Evolutionary conservation across 1,140 invertebrate genomes (phyloP).

Genomic region (Drosophila yakuba): DNA sequence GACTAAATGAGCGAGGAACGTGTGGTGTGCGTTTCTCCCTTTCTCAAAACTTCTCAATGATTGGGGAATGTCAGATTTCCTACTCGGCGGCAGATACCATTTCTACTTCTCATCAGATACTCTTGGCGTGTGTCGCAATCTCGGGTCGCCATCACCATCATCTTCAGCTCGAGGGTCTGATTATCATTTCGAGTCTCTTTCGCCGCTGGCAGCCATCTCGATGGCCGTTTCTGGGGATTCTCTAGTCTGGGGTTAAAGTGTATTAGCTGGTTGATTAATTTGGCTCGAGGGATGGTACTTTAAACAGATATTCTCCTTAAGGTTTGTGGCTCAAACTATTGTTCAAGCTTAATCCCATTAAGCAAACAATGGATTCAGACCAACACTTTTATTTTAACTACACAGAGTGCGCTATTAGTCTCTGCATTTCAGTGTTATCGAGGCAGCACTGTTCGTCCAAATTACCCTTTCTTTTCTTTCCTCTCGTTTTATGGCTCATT

Average conservation of each 20-base stretch:
- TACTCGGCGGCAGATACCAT: slow-evolving; percentile 16
- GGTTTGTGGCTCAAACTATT: background rate
- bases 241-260: background rate
- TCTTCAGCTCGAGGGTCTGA: slow-evolving; percentile 26
- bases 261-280: background rate
- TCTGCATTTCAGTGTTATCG: slow-evolving; percentile 3
- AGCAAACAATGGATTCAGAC: slow-evolving; percentile 11
- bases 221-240: slow-evolving; percentile 20
- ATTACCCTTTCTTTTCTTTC: slow-evolving; percentile 56
- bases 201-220: slow-evolving; percentile 46
- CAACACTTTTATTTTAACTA: slow-evolving; percentile 1
- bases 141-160: slow-evolving; percentile 51
- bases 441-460: slow-evolving; percentile 28
- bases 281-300: background rate
- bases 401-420: background rate
- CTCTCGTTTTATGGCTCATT: slow-evolving; percentile 48
- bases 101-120: slow-evolving; percentile 6
- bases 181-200: slow-evolving; percentile 55
- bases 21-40: slow-evolving; percentile 30
- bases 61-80: slow-evolving; percentile 36
- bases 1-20: slow-evolving; percentile 28
- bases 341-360: background rate
- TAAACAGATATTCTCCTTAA: no score
- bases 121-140: slow-evolving; percentile 58
- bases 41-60: slow-evolving; percentile 12